Base-by-base conservation (phyloP, 2,888 invertebrate genomes). In the Stenichneumon culpator region DNA sequence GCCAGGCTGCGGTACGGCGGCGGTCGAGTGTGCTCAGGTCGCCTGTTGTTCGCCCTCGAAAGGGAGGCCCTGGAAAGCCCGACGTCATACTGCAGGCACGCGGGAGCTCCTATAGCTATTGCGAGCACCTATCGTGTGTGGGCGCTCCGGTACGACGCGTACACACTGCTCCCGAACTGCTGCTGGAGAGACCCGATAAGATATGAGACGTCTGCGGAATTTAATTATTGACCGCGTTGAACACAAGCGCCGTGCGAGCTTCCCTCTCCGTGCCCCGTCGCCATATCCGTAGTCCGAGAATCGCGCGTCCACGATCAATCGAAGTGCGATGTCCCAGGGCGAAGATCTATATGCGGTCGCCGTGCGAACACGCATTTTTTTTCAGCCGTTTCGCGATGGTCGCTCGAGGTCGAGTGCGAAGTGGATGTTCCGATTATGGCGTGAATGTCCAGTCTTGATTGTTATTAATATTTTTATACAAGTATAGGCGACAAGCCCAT, bases 141-240 rank as follows among this genome's bases (percentile, higher is more conserved):
- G 32, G 50, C 52, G 44, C 44, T 44, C 14, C 63, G 25, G 22
- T 39, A 69, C 44, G 70, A 73, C 75, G 77, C 67, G 36, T 44
- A 22, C 60, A 69, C 70, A 65, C 75, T 60, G 69, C 47, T 63
- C 69, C 50, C 28, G 69, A 65, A 50, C 28, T 3, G 65, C 50
- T 69, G 36, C 75, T 44, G 78, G 77, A 65, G 72, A 73, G 72
- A 75, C n/a, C 82, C 87, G 86, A 88, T 87, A 88, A 89, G 88
- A 88, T 88, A 87, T 84, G 88, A 87, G 86, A 85, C 85, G 79
- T 86, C 84, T 79, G 67, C 80, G 88, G 88, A 89, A 89, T 89
- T 89, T 89, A 87, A 89, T 89, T 88, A 89, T 87, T 86, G 88
- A 87, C 84, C 86, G 77, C 54, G 32, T 72, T 82, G 73, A 83